phyloP scores from a whole-genome alignment of 1,140 invertebrate species.

The Cyclina sinensis region DNA sequence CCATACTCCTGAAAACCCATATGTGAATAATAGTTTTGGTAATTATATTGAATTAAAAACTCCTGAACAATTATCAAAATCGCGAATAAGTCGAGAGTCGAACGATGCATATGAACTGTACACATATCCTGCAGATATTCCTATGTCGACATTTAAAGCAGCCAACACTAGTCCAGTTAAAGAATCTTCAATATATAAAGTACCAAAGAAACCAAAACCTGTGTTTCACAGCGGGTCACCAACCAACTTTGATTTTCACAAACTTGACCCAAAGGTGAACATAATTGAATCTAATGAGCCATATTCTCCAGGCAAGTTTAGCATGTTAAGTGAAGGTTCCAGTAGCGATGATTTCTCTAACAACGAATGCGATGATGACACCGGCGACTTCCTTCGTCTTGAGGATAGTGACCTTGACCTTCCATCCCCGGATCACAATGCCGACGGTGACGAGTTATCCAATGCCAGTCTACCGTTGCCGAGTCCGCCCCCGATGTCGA shows the following conservation, averaged over 20 bases:
- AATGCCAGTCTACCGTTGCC: slow-evolving; percentile 61
- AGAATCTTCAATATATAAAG: slow-evolving; percentile 41
- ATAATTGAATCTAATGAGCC: neutral
- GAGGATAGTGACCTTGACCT: slow-evolving; percentile 53
- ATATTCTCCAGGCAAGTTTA: slow-evolving; percentile 59
- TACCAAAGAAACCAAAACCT: slow-evolving; percentile 58
- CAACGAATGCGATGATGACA: neutral
- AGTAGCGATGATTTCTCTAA: slow-evolving; percentile 10
- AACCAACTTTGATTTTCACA: slow-evolving; percentile 52
- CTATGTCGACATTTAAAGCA: slow-evolving; percentile 59
- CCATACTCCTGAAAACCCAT: slow-evolving; percentile 51
- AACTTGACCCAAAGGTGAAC: slow-evolving; percentile 13
- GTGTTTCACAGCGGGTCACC: slow-evolving; percentile 61
- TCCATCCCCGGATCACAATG: slow-evolving; percentile 37
- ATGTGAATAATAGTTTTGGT: slow-evolving; percentile 40
- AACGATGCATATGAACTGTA: slow-evolving; percentile 65
- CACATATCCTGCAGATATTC: slow-evolving; percentile 62
- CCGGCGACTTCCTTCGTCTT: slow-evolving; percentile 7
- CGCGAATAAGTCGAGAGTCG: slow-evolving; percentile 42
- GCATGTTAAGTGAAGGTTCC: slow-evolving; percentile 54
- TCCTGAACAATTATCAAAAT: slow-evolving; percentile 18
- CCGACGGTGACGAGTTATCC: slow-evolving; percentile 48
- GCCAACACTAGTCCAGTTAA: slow-evolving; percentile 51
- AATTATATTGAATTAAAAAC: slow-evolving; percentile 38
- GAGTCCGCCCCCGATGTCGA: slow-evolving; percentile 48